Evolutionary conservation across 1,140 invertebrate species (phyloP), one percentile per base, ranked within the genome.

Genomic region (Druon quercuslanigerum): DNA sequence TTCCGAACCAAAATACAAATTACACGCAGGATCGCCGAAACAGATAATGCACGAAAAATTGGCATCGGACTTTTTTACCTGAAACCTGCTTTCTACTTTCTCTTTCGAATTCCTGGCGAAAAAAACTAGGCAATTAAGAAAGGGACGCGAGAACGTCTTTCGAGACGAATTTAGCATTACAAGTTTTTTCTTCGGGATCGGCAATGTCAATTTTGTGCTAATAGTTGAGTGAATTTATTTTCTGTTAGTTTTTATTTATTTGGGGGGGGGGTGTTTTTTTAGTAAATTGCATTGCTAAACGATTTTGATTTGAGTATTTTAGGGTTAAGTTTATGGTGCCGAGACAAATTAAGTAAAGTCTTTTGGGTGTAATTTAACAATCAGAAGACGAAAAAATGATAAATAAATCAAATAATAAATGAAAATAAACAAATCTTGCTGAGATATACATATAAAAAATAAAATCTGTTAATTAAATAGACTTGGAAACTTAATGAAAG

Each of bases 61-160:
- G 76, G 19, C 74, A 80, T 76, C 51, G 72, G 74, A 76, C 54
- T 54, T 75, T 81, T 84, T 78, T 85, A 86, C 83, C 85, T 87
- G 85, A 19, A 56, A 71, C 19, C 25, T 86, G 84, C 86, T 89
- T 89, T 89, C 87, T 85, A 86, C 78, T 87, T 87, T 85, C 81
- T 76, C 79, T 46, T 51, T 51, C 40, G 72, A 56, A 79, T 25
- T 33, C 33, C 19, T 17, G 19, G 20, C 60, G 51, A 75, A 51
- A 71, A 46, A 71, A 71, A 46, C n/a, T 66, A n/a, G 60, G 60
- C 25, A 66, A 66, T 66, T 66, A 76, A 76, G 51, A 66, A 71
- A 52, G 60, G 14, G 12, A 14, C 60, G 25, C 19, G 50, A 50
- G 66, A 76, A 25, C 60, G 33, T 40, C 60, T 66, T 66, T 66